Conservation (phyloP, 2,888 invertebrate genomes). For the Scaptomyza flava region DNA sequence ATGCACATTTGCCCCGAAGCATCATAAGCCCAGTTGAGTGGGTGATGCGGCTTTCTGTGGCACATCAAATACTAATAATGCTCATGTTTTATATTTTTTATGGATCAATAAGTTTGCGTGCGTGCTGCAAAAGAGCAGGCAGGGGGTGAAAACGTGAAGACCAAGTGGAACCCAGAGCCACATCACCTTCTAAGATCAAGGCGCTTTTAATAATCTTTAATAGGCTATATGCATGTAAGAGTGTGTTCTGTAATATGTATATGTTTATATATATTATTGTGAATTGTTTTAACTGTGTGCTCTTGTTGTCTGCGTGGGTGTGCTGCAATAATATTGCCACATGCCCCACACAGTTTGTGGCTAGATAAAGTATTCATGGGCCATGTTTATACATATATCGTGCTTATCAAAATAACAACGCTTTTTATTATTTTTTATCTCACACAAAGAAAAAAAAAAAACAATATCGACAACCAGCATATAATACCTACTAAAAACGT, state of each 20-base stretch:
- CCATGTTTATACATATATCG: constrained; percentile 30
- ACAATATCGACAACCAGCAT: constrained; percentile 6
- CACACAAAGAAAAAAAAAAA: constrained; percentile 8
- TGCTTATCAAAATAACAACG: constrained; percentile 56
- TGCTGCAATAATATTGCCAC: constrained; percentile 57
- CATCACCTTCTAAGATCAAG: constrained; percentile 66
- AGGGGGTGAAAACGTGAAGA: neutral
- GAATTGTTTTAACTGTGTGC: neutral
- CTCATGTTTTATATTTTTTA: constrained; percentile 73
- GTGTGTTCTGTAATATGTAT: constrained; percentile 8
- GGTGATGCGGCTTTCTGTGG: constrained; percentile 49
- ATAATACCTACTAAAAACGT: neutral
- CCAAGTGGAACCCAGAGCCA: constrained; percentile 8
- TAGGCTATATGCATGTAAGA: constrained; percentile 46
- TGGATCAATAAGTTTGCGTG: constrained; percentile 75
- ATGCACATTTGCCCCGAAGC: constrained; percentile 46
- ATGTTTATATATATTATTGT: constrained; percentile 8
- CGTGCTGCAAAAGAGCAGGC: constrained; percentile 36
- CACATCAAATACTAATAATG: constrained; percentile 70
- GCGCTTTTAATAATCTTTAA: constrained; percentile 79
- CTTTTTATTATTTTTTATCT: constrained; percentile 56
- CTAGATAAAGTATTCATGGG: constrained; percentile 43
- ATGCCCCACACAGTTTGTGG: constrained; percentile 39
- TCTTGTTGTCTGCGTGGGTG: constrained; percentile 27
- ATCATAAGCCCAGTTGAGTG: constrained; percentile 45